phyloP scores from a whole-genome alignment of 2,888 invertebrate genomes.

The Drosophila melanosoma region DNA sequence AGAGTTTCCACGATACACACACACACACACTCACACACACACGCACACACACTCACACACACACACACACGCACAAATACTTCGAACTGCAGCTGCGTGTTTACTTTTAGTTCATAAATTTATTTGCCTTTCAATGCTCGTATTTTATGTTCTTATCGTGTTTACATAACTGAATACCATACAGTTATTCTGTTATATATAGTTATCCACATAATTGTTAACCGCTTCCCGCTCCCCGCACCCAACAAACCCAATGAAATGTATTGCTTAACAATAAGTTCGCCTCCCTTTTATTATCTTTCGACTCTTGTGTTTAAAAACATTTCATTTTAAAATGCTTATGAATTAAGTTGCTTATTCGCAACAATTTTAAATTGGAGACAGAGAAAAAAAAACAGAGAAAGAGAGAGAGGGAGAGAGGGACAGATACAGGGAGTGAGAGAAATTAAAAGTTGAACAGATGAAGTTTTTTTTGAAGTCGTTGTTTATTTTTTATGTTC shows the following conservation, averaged over 20 bases:
- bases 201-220: background rate
- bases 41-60: background rate
- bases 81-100: slow-evolving; percentile 28
- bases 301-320: slow-evolving; percentile 4
- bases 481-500: background rate
- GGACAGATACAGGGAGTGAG: background rate
- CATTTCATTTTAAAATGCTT: slow-evolving; percentile 19
- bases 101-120: slow-evolving; percentile 55
- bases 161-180: slow-evolving; percentile 19
- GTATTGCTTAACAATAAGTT: slow-evolving; percentile 13
- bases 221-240: background rate
- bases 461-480: background rate
- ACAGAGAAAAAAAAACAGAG: background rate
- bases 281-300: slow-evolving; percentile 37
- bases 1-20: slow-evolving; percentile 12
- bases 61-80: background rate
- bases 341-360: slow-evolving; percentile 18
- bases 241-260: background rate
- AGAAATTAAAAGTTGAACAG: background rate
- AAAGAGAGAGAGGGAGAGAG: background rate
- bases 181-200: background rate
- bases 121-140: slow-evolving; percentile 44
- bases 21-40: background rate
- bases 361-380: slow-evolving; percentile 10
- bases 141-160: slow-evolving; percentile 51